phyloP scores from a whole-genome alignment of 2,797 vertebrate genomes.

The Sebastes steindachneri region DNA sequence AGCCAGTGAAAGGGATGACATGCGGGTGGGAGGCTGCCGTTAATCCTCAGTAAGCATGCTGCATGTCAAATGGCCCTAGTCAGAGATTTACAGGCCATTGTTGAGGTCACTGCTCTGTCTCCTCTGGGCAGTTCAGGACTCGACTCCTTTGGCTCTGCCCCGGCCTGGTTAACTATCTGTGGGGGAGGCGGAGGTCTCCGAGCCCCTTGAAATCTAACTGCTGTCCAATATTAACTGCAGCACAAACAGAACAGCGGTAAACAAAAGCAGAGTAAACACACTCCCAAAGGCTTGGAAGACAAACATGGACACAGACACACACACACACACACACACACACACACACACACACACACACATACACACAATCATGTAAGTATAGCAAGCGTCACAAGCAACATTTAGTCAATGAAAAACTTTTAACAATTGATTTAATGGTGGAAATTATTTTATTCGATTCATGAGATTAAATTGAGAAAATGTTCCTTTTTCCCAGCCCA shows the following conservation, averaged over 20 bases:
- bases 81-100: constrained; percentile 47
- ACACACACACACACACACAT: constrained; percentile 11
- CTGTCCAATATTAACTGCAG: constrained; percentile 86
- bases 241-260: constrained; percentile 83
- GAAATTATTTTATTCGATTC: neutral
- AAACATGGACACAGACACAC: constrained; percentile 46
- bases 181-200: constrained; percentile 51
- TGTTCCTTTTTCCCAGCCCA: neutral
- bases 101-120: constrained; percentile 49
- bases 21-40: constrained; percentile 54
- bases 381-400: neutral
- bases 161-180: constrained; percentile 43
- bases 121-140: constrained; percentile 19
- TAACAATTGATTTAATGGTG: neutral
- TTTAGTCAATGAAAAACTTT: neutral
- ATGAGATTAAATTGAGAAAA: neutral
- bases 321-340: constrained; percentile 11
- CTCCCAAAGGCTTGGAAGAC: constrained; percentile 65
- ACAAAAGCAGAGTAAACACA: constrained; percentile 84
- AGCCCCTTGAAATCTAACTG: constrained; percentile 70
- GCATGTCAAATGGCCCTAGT: constrained; percentile 47
- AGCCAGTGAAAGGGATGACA: constrained; percentile 45
- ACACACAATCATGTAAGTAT: neutral
- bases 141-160: constrained; percentile 36
- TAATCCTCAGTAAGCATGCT: constrained; percentile 67